phyloP scores from a whole-genome alignment of 2,888 invertebrate genomes.

The Cryptocephalus primarius region DNA sequence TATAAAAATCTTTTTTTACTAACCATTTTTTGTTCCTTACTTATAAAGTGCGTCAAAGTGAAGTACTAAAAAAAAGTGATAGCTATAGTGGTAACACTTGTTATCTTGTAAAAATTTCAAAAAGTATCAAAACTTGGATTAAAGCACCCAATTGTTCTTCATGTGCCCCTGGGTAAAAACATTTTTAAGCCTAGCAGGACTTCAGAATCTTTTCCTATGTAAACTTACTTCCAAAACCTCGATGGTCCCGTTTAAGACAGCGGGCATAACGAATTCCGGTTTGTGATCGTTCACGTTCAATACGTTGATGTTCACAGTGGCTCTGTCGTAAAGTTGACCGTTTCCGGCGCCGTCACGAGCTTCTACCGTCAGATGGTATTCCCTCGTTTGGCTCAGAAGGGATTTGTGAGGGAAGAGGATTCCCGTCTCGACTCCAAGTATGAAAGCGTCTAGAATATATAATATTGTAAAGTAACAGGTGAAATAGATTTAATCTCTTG shows the following conservation, averaged over 20 bases:
- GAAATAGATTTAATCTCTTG: no score
- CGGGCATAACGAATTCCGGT: conserved; percentile 71
- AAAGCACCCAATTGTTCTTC: no score
- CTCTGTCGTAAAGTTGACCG: conserved; percentile 53
- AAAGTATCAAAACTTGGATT: no score
- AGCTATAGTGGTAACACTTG: no score
- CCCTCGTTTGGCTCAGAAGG: conserved; percentile 51
- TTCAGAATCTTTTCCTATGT: no score
- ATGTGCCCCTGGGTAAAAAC: no score
- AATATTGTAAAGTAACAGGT: not conserved
- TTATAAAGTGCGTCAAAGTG: no score
- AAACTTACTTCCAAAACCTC: conserved; percentile 69
- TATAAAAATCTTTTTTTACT: no score
- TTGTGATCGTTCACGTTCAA: conserved; percentile 72
- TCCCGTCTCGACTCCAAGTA: conserved; percentile 64
- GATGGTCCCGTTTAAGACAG: conserved; percentile 61
- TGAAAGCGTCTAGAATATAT: conserved; percentile 57
- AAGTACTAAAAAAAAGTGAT: no score
- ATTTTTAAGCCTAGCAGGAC: no score
- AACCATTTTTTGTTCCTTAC: no score
- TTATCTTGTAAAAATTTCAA: no score
- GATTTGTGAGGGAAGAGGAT: conserved; percentile 70
- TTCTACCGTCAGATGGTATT: conserved; percentile 43
- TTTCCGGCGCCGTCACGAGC: conserved; percentile 65
- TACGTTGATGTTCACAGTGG: conserved; percentile 66